These are phyloP conservation scores for Eupithecia exiguata DNA, from an alignment of 2,888 invertebrate species.

Conservation along the genomic window DNA sequence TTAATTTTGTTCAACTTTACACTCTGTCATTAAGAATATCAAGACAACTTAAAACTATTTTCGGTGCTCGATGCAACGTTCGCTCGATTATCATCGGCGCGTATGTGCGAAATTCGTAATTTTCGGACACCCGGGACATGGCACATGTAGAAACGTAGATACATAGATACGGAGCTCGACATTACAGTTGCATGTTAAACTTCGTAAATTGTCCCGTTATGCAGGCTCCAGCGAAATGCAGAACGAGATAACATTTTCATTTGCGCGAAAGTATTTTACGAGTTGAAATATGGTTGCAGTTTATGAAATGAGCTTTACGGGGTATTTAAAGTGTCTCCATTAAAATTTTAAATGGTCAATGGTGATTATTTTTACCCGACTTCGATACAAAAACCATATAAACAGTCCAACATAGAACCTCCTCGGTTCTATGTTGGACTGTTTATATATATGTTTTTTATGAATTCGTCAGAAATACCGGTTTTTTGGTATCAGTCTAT, in stretches of 20 bases:
- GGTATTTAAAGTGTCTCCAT: not conserved
- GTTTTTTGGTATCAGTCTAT: too few species aligned
- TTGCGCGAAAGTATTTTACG: conserved; percentile 8
- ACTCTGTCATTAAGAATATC: too few species aligned
- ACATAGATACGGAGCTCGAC: conserved; percentile 24
- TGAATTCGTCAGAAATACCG: too few species aligned
- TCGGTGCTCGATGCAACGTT: conserved; percentile 1
- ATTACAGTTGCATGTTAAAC: conserved; percentile 34
- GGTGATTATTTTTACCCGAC: not conserved
- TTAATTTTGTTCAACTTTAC: too few species aligned
- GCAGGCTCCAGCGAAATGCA: conserved; percentile 9
- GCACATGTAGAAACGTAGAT: not conserved
- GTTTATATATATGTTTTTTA: too few species aligned
- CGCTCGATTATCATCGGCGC: conserved; percentile 32
- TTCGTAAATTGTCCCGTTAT: conserved; percentile 25
- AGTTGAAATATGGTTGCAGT: not conserved
- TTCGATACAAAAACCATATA: too few species aligned
- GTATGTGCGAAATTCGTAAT: conserved; percentile 40
- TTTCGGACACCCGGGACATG: conserved; percentile 30
- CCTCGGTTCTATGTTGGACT: too few species aligned
- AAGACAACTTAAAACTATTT: conserved; percentile 28
- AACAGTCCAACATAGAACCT: too few species aligned
- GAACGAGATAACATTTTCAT: conserved; percentile 16
- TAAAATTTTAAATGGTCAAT: not conserved
- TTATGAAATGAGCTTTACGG: not conserved